These are phyloP conservation scores for Drosophila rubida DNA, from an alignment of 2,888 invertebrate genomes.

Conservation along the genomic window DNA sequence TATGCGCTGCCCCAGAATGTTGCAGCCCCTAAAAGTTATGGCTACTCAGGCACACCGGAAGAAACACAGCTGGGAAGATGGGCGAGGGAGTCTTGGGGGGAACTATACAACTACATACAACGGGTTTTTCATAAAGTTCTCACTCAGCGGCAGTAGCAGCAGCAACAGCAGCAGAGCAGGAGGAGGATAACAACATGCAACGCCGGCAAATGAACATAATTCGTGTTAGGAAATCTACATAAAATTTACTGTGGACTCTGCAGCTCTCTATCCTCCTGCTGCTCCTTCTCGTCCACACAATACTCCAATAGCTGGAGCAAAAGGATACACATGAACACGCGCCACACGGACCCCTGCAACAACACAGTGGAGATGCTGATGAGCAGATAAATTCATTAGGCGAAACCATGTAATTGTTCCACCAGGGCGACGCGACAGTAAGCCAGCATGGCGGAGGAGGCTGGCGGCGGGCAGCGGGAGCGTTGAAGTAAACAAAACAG, in stretches of 20 bases:
- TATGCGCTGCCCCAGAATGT: slow-evolving; percentile 18
- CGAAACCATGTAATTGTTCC: slow-evolving; percentile 85
- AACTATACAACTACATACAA: slow-evolving; percentile 6
- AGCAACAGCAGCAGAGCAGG: background rate
- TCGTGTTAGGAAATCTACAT: slow-evolving; percentile 84
- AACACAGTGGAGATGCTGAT: slow-evolving; percentile 77
- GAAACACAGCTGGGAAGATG: slow-evolving; percentile 26
- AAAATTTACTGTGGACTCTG: slow-evolving; percentile 77
- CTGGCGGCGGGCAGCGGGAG: background rate
- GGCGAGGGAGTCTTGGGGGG: background rate
- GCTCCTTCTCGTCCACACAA: slow-evolving; percentile 27
- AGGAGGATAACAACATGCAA: slow-evolving; percentile 63
- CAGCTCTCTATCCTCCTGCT: background rate
- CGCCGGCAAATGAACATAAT: slow-evolving; percentile 81
- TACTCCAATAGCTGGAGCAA: slow-evolving; percentile 1
- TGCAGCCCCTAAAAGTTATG: slow-evolving; percentile 33
- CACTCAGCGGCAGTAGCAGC: slow-evolving; percentile 28
- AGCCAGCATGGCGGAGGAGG: background rate
- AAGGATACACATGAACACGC: slow-evolving; percentile 26
- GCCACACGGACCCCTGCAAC: slow-evolving; percentile 43
- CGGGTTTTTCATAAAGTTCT: slow-evolving; percentile 74
- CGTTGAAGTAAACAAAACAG: slow-evolving; percentile 27
- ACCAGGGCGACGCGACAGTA: slow-evolving; percentile 73
- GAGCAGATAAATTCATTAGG: slow-evolving; percentile 85
- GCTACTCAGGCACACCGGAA: slow-evolving; percentile 36